These are phyloP conservation scores for Anniella stebbinsi DNA, from an alignment of 2,797 vertebrate genomes.

Conservation along the genomic window DNA sequence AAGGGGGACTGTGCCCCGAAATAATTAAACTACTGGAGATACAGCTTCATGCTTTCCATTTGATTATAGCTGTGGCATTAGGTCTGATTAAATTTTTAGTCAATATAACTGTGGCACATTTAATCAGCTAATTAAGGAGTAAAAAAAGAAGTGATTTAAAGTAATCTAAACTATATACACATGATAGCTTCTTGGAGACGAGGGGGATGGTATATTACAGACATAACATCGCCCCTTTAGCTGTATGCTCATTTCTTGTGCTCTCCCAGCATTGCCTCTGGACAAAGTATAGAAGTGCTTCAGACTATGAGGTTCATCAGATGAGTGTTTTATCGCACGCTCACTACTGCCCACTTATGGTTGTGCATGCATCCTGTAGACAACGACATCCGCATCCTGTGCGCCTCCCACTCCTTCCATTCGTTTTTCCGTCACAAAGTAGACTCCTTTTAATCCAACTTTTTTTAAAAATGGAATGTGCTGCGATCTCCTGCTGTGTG, in stretches of 20 bases:
- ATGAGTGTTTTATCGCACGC: no score
- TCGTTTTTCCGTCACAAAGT: no score
- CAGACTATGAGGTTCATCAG: neutral
- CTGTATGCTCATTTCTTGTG: neutral
- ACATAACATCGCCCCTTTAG: neutral
- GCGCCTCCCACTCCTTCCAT: no score
- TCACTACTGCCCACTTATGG: no score
- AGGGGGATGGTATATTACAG: neutral
- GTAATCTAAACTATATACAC: neutral
- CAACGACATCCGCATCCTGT: no score
- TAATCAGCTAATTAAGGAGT: constrained; percentile 21
- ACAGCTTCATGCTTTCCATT: neutral
- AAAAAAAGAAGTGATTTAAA: neutral
- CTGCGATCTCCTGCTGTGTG: no score
- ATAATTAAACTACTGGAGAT: neutral
- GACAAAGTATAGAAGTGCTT: neutral
- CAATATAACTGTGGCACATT: neutral
- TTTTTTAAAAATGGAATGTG: no score
- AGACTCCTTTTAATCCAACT: no score
- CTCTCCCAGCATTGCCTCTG: neutral
- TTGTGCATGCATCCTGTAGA: no score
- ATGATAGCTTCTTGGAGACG: neutral
- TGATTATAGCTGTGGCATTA: neutral
- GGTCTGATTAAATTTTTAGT: neutral
- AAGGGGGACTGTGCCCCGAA: neutral